Evolutionary conservation across 2,888 invertebrate genomes (phyloP).

Genomic region (Monochamus alternatus): DNA sequence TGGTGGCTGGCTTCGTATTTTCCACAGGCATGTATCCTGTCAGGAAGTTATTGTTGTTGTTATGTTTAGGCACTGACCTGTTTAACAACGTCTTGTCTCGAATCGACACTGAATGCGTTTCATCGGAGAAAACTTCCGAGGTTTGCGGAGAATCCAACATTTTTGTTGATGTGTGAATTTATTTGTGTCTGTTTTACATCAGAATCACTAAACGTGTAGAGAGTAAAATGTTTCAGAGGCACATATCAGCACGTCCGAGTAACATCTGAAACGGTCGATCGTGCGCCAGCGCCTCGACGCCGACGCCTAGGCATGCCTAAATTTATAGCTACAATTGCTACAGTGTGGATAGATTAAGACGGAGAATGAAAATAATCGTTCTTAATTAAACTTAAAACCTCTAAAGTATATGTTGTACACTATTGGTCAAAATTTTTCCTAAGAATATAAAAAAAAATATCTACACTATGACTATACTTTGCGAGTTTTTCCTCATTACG

Average conservation of each 20-base stretch:
- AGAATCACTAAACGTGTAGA: not conserved
- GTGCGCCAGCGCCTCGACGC: slow-evolving; percentile 50
- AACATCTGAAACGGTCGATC: slow-evolving; percentile 39
- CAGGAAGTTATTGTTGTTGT: slow-evolving; percentile 64
- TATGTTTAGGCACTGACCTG: slow-evolving; percentile 59
- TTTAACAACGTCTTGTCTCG: slow-evolving; percentile 64
- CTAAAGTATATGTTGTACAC: too few species aligned
- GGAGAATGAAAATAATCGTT: too few species aligned
- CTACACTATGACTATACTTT: too few species aligned
- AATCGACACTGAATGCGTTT: slow-evolving; percentile 63
- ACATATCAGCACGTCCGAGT: not conserved
- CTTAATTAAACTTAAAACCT: too few species aligned
- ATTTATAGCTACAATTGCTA: not conserved
- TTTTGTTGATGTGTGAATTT: not conserved
- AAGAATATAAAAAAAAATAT: too few species aligned
- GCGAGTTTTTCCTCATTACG: too few species aligned
- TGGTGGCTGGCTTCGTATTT: slow-evolving; percentile 65
- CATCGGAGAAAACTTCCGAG: slow-evolving; percentile 66
- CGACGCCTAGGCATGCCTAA: slow-evolving; percentile 26
- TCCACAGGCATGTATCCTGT: slow-evolving; percentile 67
- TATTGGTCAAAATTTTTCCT: too few species aligned
- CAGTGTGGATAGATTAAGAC: too few species aligned
- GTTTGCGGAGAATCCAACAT: slow-evolving; percentile 63
- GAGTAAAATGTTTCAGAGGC: not conserved
- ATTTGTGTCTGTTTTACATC: not conserved